phyloP scores from a whole-genome alignment of 2,113 vertebrate species.

The Zapus hudsonius region DNA sequence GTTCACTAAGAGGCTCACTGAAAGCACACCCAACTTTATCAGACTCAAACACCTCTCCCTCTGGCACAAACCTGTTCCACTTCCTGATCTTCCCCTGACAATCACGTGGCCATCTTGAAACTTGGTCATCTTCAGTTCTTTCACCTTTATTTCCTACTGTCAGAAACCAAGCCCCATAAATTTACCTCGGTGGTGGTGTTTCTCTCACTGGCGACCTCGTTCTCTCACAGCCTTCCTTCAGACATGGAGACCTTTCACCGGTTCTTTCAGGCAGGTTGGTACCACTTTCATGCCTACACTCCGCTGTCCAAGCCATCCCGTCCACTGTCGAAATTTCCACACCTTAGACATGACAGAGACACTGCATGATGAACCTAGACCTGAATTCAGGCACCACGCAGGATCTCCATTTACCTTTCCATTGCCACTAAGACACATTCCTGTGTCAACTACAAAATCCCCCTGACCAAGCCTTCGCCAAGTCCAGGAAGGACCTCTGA shows the following conservation, averaged over 20 bases:
- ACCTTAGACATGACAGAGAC: not conserved
- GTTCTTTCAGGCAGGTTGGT: not conserved
- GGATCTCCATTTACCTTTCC: not conserved
- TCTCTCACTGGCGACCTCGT: not conserved
- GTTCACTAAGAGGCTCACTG: not conserved
- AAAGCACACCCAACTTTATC: not conserved
- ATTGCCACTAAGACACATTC: not conserved
- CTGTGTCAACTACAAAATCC: not conserved
- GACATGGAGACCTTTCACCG: not conserved
- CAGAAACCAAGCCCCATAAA: not conserved
- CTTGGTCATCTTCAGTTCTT: not conserved
- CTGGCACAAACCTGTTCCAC: not conserved
- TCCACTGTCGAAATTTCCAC: not conserved
- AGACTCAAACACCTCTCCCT: not conserved
- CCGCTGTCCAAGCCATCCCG: not conserved
- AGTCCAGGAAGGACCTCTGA: not conserved
- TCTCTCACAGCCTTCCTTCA: not conserved
- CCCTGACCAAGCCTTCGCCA: not conserved
- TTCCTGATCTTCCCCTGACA: not conserved
- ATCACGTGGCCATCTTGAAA: not conserved
- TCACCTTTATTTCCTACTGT: not conserved
- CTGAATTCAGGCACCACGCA: not conserved
- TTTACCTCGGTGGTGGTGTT: not conserved
- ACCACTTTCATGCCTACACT: not conserved
- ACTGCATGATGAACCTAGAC: not conserved